These are phyloP conservation scores for Chironomus tepperi DNA, from an alignment of 1,140 invertebrate genomes.

Conservation along the genomic window DNA sequence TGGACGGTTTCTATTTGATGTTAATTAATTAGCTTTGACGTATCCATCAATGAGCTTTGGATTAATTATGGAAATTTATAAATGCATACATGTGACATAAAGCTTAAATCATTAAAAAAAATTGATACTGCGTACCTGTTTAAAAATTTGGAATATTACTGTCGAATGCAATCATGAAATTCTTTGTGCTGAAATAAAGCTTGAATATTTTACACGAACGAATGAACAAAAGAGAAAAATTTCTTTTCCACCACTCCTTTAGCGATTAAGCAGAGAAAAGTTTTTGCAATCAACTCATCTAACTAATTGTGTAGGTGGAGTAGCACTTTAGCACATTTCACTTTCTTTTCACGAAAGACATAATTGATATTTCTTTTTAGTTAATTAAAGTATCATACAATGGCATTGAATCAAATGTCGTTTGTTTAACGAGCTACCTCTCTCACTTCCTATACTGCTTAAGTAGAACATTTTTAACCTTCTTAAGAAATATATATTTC, in stretches of 20 bases:
- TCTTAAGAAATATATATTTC: neutral
- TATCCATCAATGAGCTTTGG: no score
- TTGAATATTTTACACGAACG: no score
- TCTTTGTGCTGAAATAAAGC: no score
- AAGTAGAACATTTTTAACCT: no score
- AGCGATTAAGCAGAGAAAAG: neutral
- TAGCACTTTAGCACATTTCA: neutral
- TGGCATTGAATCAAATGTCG: constrained; percentile 1
- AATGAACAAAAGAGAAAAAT: neutral
- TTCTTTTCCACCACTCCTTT: neutral
- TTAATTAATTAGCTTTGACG: no score
- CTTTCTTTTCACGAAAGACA: neutral
- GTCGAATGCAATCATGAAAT: no score
- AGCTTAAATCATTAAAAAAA: no score
- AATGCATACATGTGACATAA: no score
- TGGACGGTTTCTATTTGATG: no score
- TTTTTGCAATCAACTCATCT: constrained; percentile 13
- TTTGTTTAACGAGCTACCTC: neutral
- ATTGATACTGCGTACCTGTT: no score
- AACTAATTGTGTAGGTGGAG: constrained; percentile 14
- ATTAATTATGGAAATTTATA: no score
- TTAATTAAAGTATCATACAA: constrained; percentile 20
- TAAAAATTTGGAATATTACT: no score
- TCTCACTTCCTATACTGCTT: neutral
- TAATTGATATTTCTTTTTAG: constrained; percentile 20